Evolutionary conservation across 2,797 vertebrate genomes (phyloP).

Genomic region (Neosalanx taihuensis): DNA sequence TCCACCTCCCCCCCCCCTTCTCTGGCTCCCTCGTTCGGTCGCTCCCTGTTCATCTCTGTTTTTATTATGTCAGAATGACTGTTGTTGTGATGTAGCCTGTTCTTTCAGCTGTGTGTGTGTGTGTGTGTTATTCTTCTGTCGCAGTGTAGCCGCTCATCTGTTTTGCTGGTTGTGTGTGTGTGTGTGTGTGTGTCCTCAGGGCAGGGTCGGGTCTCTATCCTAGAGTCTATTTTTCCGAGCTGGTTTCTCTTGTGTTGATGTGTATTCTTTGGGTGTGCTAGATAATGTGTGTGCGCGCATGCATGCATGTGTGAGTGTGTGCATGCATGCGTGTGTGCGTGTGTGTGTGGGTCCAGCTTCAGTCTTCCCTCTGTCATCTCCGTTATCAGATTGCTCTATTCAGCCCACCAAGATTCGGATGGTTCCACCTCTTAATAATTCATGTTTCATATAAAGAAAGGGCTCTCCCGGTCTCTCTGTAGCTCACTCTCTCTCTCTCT

Average conservation of each 20-base stretch:
- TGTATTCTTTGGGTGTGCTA: constrained; percentile 1
- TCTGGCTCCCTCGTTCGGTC: constrained; percentile 21
- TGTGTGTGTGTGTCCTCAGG: constrained; percentile 4
- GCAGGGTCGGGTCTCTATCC: not conserved
- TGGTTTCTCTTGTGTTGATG: not conserved
- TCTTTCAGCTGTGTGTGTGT: constrained; percentile 35
- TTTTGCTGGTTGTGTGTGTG: constrained; percentile 28
- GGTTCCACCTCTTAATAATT: too few relatives aligned
- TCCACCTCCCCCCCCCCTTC: constrained; percentile 11
- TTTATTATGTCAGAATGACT: constrained; percentile 7
- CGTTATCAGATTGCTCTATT: too few relatives aligned
- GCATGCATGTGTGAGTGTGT: not conserved
- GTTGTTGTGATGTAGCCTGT: constrained; percentile 20
- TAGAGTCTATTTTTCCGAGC: not conserved
- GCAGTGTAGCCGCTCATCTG: not conserved
- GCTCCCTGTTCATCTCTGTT: constrained; percentile 10
- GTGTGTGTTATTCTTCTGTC: constrained; percentile 33
- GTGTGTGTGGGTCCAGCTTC: not conserved
- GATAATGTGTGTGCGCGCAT: not conserved
- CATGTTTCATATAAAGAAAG: too few relatives aligned
- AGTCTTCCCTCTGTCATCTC: too few relatives aligned
- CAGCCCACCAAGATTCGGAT: too few relatives aligned
- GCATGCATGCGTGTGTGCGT: constrained; percentile 7
- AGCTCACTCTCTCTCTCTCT: not conserved
- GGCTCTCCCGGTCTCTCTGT: not conserved